Percentiles rank a stretch among this genome's conserved stretches.
Evolutionary conservation across 2,113 vertebrate genomes (phyloP).

Genomic region (Leucopsar rothschildi): DNA sequence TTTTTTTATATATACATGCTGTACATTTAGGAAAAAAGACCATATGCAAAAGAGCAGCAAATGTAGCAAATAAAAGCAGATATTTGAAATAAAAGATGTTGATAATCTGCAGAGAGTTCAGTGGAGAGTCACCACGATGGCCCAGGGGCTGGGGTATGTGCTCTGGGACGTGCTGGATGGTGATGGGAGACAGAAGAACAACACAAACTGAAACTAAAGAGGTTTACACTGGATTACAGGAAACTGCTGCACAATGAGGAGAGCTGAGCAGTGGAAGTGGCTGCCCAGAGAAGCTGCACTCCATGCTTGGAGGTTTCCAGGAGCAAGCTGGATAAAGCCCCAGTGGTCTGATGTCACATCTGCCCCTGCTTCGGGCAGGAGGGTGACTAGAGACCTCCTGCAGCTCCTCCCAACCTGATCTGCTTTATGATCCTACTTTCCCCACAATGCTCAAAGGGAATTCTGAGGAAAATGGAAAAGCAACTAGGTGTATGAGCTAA

Average conservation of each 20-base stretch:
- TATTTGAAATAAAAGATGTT: neutral
- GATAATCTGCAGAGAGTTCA: neutral
- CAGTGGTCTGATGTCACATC: neutral
- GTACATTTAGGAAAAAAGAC: neutral
- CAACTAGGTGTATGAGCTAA: neutral
- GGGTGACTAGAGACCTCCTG: neutral
- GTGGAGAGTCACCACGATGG: neutral
- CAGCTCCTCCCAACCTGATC: neutral
- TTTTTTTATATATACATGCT: neutral
- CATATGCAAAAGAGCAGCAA: neutral
- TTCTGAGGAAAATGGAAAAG: neutral
- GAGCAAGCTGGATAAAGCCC: neutral
- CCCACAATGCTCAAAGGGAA: neutral
- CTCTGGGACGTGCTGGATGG: neutral
- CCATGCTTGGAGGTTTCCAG: neutral
- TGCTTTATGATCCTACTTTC: neutral
- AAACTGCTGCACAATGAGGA: neutral
- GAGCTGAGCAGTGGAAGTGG: neutral
- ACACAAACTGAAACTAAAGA: neutral
- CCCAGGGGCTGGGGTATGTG: neutral
- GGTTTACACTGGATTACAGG: neutral
- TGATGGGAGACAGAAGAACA: neutral
- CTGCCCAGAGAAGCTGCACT: neutral
- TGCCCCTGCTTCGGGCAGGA: neutral
- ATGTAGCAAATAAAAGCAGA: neutral